Base-by-base conservation (phyloP, 92 coral and sea anemone species). In the Plumapathes pennacea region DNA sequence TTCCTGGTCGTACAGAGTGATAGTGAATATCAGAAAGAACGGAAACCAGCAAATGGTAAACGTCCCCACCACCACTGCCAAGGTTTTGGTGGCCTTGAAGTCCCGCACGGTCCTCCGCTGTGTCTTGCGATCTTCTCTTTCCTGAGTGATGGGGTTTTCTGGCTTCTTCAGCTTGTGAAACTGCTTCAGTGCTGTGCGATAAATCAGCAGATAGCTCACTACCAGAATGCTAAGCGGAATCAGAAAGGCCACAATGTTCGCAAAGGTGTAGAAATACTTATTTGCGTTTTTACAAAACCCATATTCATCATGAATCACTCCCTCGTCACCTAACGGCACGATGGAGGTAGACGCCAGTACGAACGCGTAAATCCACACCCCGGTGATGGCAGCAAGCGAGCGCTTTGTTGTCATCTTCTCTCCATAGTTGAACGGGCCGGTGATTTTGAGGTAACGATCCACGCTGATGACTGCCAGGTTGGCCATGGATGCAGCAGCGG, bases 31-130 rank as follows among this genome's bases (percentile, higher is more conserved):
- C 34, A 83, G 64, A 66, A 94, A 94, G 57, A 94, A 94, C 23
- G 99, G 99, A 8, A 74, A 81, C 99, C 99, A 94, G 40, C 99
- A 94, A 0, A 94, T 42, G n/a, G 91, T 76, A 43, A 94, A 94
- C 25, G 99, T 84, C 24, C 86, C 85, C 18, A 94, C 71, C 25
- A 94, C 99, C 0, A 94, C 74, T 0, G 96, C 96, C 0, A 94
- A 55, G 10, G 99, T 94, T 27, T 90, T 86, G 28, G 99, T 94
- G 9, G 99, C 99, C 48, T 94, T 94, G 43, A 94, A 78, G 71
- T 94, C 99, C 1, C 77, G 69, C 15, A 78, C 64, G 14, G 69
- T 25, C 24, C 75, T 80, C n/a, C 74, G 76, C 22, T 71, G 96
- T 22, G 67, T 68, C 1, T 34, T 51, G 3, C 72, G 59, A 28